phyloP scores from a whole-genome alignment of 2,888 invertebrate genomes.

The Dasysyrphus tricinctus region DNA sequence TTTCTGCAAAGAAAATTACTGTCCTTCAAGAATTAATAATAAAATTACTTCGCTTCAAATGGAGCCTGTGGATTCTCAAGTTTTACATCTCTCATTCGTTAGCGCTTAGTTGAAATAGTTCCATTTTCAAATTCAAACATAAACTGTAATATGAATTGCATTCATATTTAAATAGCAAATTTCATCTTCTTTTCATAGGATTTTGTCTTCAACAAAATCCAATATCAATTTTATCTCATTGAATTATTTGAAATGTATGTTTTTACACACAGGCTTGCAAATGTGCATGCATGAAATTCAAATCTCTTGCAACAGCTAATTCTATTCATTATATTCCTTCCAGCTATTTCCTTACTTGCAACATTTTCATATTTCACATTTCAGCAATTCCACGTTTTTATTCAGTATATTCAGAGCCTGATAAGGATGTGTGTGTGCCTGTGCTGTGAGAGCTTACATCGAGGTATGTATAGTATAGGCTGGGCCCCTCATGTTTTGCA shows the following conservation, averaged over 20 bases:
- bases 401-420: not conserved
- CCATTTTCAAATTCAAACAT: not conserved
- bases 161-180: slow-evolving; percentile 8
- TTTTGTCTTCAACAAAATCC: slow-evolving; percentile 1
- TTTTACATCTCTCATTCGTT: not conserved
- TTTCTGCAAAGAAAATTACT: not conserved
- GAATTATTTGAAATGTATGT: slow-evolving; percentile 40
- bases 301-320: slow-evolving; percentile 44
- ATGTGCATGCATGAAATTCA: slow-evolving; percentile 5
- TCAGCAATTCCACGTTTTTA: slow-evolving; percentile 52
- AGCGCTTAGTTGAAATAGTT: not conserved
- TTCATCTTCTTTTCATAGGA: not conserved
- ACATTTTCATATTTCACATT: slow-evolving; percentile 67
- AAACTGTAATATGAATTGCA: not conserved
- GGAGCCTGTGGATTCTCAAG: not conserved
- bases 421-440: not conserved
- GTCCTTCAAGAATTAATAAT: not conserved
- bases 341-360: slow-evolving; percentile 44
- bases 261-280: not conserved
- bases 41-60: not conserved
- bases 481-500: slow-evolving; percentile 33
- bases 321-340: slow-evolving; percentile 52
- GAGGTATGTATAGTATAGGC: not conserved
- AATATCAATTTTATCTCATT: slow-evolving; percentile 33
- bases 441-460: not conserved